phyloP scores from a whole-genome alignment of 2,113 vertebrate genomes.

The Tamias sibiricus region DNA sequence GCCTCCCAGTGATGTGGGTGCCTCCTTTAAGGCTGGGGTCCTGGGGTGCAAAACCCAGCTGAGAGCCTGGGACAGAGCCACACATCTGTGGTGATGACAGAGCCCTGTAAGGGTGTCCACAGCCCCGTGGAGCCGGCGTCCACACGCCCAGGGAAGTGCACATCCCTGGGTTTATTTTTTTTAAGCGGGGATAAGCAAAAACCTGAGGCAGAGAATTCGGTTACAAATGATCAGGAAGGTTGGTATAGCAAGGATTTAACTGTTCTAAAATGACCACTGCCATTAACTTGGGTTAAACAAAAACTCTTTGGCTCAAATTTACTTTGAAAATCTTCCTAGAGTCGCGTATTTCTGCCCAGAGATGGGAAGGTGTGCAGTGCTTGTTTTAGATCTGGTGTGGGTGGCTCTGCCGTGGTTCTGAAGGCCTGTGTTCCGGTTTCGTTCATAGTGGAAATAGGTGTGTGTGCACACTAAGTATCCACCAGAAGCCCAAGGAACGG shows the following conservation, averaged over 20 bases:
- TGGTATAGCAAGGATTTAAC: too few species aligned
- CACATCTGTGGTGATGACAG: too few species aligned
- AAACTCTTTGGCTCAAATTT: not conserved
- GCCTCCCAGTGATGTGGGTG: not conserved
- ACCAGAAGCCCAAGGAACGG: not conserved
- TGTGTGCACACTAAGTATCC: not conserved
- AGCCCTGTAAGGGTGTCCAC: accelerated
- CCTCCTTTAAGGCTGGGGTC: not conserved
- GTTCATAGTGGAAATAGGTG: accelerated
- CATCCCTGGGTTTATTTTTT: accelerated
- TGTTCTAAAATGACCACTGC: not conserved
- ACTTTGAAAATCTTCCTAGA: not conserved
- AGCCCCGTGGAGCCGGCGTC: accelerated
- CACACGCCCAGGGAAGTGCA: accelerated
- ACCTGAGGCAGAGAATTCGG: not conserved
- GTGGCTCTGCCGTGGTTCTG: accelerated
- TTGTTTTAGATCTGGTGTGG: not conserved
- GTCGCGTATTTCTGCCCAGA: not conserved
- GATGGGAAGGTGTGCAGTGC: accelerated
- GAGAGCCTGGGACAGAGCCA: not conserved
- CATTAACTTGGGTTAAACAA: not conserved
- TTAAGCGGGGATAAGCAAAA: too few species aligned
- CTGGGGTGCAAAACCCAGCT: not conserved
- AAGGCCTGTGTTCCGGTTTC: accelerated
- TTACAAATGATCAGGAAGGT: not conserved